phyloP scores from a whole-genome alignment of 2,797 vertebrate species.

The Centropyge bicolor region DNA sequence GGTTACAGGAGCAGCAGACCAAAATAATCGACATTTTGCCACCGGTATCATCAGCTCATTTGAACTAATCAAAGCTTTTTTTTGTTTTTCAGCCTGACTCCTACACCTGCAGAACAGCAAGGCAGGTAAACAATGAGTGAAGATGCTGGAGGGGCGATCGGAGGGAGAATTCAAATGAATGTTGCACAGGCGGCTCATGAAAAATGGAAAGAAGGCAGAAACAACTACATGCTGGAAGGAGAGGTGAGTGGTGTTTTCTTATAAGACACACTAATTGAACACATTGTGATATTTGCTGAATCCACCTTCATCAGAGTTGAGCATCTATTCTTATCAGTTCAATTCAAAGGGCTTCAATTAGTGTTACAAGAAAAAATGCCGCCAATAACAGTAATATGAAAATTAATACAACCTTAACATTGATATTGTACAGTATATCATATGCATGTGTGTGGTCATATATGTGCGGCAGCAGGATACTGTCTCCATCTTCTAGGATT shows the following conservation, averaged over 20 bases:
- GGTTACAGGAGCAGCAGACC: conserved; percentile 16
- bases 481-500: too few relatives aligned
- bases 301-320: conserved; percentile 8
- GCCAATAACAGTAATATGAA: too few relatives aligned
- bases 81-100: conserved; percentile 23
- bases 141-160: background rate
- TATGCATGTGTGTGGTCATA: too few relatives aligned
- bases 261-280: background rate
- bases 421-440: too few relatives aligned
- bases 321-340: too few relatives aligned
- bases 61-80: conserved; percentile 40
- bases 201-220: background rate
- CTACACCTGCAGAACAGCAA: conserved; percentile 30
- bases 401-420: too few relatives aligned
- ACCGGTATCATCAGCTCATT: conserved; percentile 28
- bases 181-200: background rate
- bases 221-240: background rate
- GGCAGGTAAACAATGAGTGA: conserved; percentile 15
- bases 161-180: conserved; percentile 26
- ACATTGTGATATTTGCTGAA: background rate
- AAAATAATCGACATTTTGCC: conserved; percentile 34
- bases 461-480: too few relatives aligned
- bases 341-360: too few relatives aligned
- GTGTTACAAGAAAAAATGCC: too few relatives aligned
- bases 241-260: background rate